phyloP scores from a whole-genome alignment of 2,113 vertebrate species.

The Chinchilla lanigera region DNA sequence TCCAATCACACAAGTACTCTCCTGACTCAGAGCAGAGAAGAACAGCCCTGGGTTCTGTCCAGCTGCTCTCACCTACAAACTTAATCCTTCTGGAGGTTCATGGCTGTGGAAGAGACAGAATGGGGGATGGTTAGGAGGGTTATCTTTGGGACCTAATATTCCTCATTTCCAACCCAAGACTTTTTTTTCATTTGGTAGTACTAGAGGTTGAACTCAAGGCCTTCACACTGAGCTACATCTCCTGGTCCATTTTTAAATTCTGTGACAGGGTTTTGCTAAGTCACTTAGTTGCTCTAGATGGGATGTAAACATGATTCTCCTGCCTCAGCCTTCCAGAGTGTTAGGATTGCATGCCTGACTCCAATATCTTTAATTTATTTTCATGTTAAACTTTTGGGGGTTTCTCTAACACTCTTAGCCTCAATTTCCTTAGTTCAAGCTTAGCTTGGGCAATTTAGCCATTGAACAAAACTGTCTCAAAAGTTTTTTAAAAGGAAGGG shows the following conservation, averaged over 20 bases:
- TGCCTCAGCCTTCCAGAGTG: background rate
- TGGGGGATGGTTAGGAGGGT: too few relatives aligned
- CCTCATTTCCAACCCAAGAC: background rate
- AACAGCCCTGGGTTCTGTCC: background rate
- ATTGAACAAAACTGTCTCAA: background rate
- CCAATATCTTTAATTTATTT: background rate
- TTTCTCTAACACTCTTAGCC: background rate
- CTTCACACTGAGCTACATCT: background rate
- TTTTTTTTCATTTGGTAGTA: background rate
- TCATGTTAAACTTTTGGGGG: background rate
- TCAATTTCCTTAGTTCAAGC: background rate
- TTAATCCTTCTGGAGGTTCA: background rate
- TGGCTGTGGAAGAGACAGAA: background rate
- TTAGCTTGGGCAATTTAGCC: background rate
- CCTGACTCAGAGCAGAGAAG: background rate
- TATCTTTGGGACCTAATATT: background rate
- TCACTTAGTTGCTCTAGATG: background rate
- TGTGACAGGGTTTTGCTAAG: background rate
- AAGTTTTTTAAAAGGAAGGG: background rate
- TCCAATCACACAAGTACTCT: background rate
- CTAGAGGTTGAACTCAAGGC: background rate
- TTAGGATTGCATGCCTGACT: background rate
- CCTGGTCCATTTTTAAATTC: background rate
- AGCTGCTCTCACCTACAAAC: background rate
- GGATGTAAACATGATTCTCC: background rate